Conservation (phyloP, 2,113 vertebrate genomes). For the Gallinago paraguaiae region DNA sequence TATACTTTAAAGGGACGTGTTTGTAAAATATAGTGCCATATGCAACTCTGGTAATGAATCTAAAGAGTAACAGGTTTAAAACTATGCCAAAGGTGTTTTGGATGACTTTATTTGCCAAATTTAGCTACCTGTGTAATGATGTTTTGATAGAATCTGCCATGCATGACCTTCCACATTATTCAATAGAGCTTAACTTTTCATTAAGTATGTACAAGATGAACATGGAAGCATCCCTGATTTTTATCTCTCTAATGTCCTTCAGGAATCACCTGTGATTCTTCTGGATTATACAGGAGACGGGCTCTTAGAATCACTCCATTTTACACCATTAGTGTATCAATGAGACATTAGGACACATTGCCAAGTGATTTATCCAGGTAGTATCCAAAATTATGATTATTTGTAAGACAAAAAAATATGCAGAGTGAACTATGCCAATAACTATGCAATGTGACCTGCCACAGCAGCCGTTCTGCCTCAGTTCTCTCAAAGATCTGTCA, state of each 20-base stretch:
- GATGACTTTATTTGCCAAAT: background rate
- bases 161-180: background rate
- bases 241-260: background rate
- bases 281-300: background rate
- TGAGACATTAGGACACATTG: background rate
- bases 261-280: background rate
- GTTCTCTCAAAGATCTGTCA: background rate
- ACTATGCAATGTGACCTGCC: background rate
- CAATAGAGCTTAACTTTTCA: background rate
- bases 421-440: background rate
- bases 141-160: background rate
- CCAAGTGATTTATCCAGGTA: background rate
- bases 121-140: background rate
- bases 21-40: background rate
- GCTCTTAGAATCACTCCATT: background rate
- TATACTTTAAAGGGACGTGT: background rate
- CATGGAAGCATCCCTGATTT: background rate
- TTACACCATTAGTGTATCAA: background rate
- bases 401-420: background rate
- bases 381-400: background rate
- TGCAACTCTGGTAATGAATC: background rate
- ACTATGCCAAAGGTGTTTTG: background rate
- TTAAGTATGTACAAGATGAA: background rate
- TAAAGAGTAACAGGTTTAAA: background rate
- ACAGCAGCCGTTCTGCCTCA: background rate